Evolutionary conservation across 2,113 vertebrate genomes (phyloP).

Genomic region (Melospiza georgiana): DNA sequence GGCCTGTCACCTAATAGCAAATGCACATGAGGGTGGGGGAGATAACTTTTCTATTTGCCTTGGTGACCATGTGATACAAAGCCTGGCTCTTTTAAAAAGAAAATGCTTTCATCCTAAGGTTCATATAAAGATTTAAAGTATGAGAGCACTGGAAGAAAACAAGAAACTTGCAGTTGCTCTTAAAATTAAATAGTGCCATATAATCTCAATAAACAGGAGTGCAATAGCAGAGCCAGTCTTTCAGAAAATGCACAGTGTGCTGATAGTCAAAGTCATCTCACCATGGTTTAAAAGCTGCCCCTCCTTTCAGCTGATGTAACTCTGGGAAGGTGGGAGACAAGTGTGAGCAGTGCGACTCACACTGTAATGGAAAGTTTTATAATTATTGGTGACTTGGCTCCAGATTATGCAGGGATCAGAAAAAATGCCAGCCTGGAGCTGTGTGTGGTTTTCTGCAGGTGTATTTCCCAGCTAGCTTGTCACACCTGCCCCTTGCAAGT

Average conservation of each 20-base stretch:
- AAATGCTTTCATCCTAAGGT: background rate
- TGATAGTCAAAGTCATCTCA: background rate
- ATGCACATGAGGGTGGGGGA: fast-evolving
- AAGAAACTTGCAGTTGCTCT: background rate
- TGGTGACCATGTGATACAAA: background rate
- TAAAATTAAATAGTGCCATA: background rate
- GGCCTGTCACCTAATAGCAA: background rate
- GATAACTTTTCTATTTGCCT: background rate
- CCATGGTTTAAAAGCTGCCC: background rate
- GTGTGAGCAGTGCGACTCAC: background rate
- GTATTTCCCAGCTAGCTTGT: background rate
- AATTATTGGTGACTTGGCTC: background rate
- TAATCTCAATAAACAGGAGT: background rate
- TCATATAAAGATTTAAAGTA: background rate
- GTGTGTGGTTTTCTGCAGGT: background rate
- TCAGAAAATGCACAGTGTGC: background rate
- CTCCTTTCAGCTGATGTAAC: background rate
- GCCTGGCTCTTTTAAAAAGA: background rate
- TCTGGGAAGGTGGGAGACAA: background rate
- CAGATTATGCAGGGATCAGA: background rate
- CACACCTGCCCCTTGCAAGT: fast-evolving
- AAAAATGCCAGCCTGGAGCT: background rate
- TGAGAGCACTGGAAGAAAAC: background rate
- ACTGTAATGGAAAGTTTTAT: background rate
- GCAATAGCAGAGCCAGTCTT: background rate